Evolutionary conservation across 1,140 invertebrate species (phyloP).

Genomic region (Agrilus planipennis): DNA sequence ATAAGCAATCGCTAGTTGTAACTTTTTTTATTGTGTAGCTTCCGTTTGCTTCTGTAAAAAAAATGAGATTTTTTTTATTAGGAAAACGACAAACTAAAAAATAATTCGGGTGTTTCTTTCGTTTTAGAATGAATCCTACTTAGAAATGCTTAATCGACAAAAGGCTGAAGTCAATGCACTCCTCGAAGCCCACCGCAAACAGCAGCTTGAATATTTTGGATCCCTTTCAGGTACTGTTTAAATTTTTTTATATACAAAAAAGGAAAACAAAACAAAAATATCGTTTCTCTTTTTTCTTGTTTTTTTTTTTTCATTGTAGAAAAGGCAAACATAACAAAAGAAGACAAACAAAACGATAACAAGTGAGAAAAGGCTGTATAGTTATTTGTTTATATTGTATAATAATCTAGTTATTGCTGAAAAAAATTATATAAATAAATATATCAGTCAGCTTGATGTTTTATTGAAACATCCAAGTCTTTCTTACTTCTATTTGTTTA

Average conservation of each 20-base stretch:
- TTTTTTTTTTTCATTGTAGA: slow-evolving; percentile 4
- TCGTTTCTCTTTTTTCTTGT: background rate
- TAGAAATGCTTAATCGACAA: slow-evolving; percentile 34
- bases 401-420: too few species aligned
- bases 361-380: slow-evolving; percentile 13
- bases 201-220: slow-evolving; percentile 34
- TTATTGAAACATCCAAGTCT: background rate
- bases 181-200: slow-evolving; percentile 33
- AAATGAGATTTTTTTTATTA: too few species aligned
- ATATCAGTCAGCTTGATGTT: background rate
- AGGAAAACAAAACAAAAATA: too few species aligned
- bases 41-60: too few species aligned
- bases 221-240: background rate
- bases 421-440: background rate
- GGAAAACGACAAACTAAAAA: too few species aligned
- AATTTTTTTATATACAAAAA: background rate
- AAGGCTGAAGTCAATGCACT: slow-evolving; percentile 33
- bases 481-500: too few species aligned
- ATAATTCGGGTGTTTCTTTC: slow-evolving; percentile 7
- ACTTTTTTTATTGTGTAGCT: too few species aligned
- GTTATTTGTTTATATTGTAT: slow-evolving; percentile 14
- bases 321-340: slow-evolving; percentile 5
- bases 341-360: slow-evolving; percentile 7
- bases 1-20: too few species aligned
- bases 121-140: slow-evolving; percentile 31